phyloP scores from a whole-genome alignment of 2,888 invertebrate species.

The Cataglyphis albicans region DNA sequence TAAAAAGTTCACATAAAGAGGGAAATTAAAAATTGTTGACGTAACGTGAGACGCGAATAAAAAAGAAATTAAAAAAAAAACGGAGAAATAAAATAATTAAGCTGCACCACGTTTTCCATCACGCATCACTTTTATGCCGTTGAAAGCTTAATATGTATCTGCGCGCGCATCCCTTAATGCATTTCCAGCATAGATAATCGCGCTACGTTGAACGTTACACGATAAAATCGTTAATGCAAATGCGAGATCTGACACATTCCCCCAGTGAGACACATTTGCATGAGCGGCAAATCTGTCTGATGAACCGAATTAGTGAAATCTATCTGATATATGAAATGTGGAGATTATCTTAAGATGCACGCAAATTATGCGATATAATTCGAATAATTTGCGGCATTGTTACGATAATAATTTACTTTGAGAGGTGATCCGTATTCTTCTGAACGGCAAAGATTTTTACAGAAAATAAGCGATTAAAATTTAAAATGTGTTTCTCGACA shows the following conservation, averaged over 20 bases:
- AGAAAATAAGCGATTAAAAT: background rate
- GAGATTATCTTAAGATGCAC: background rate
- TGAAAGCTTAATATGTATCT: slow-evolving; percentile 30
- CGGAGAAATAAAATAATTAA: background rate
- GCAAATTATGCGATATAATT: background rate
- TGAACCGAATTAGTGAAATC: slow-evolving; percentile 16
- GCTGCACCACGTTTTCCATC: slow-evolving; percentile 3
- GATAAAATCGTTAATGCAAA: slow-evolving; percentile 51
- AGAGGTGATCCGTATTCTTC: background rate
- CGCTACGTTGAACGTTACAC: slow-evolving; percentile 16
- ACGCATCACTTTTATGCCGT: slow-evolving; percentile 15
- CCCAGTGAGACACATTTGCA: slow-evolving; percentile 24
- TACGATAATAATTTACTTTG: background rate
- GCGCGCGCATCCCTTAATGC: slow-evolving; percentile 36
- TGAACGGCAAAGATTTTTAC: background rate
- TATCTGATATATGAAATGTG: background rate
- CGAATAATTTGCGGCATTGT: background rate
- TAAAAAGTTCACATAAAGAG: slow-evolving; percentile 10
- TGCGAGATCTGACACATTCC: slow-evolving; percentile 33
- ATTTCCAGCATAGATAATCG: slow-evolving; percentile 25
- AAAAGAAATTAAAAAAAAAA: background rate
- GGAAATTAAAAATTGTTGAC: slow-evolving; percentile 23
- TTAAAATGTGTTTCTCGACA: background rate
- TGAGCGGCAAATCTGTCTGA: slow-evolving; percentile 20
- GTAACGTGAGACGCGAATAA: background rate